phyloP scores from a whole-genome alignment of 2,888 invertebrate species.

The Subacronicta megacephala region DNA sequence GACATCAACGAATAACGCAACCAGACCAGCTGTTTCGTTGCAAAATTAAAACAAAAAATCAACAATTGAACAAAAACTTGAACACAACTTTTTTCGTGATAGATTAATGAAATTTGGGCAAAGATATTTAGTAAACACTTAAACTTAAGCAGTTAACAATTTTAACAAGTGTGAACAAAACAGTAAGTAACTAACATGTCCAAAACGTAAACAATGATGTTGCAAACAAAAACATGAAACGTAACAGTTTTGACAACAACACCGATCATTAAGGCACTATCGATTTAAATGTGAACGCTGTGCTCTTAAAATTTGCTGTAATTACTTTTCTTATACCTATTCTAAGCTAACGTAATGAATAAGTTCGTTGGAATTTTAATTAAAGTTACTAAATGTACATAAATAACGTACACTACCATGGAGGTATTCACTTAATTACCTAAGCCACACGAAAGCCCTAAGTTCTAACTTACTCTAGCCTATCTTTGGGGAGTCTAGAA shows the following conservation, averaged over 20 bases:
- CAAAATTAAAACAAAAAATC: conserved; percentile 49
- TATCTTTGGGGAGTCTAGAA: conserved; percentile 78
- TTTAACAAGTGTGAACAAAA: too few species aligned
- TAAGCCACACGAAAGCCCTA: conserved; percentile 57
- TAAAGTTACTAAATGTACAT: conserved; percentile 22
- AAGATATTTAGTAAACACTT: conserved; percentile 27
- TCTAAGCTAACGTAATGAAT: conserved; percentile 39
- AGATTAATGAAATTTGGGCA: conserved; percentile 5
- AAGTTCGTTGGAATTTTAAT: conserved; percentile 14
- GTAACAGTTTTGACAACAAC: conserved; percentile 76
- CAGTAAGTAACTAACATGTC: conserved; percentile 54
- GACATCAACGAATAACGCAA: conserved; percentile 26
- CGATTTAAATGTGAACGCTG: conserved; percentile 54
- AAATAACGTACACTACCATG: conserved; percentile 16
- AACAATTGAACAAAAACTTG: conserved; percentile 52
- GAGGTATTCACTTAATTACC: conserved; percentile 32
- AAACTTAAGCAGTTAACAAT: conserved; percentile 26
- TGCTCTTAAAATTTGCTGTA: conserved; percentile 41
- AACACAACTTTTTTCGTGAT: conserved; percentile 51
- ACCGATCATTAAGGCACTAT: conserved; percentile 86
- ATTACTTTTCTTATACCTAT: conserved; percentile 37
- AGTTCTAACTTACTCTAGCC: conserved; percentile 64
- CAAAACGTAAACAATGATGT: conserved; percentile 58
- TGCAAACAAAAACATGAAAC: conserved; percentile 68
- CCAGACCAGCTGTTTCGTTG: conserved; percentile 52